Evolutionary conservation across 2,888 invertebrate genomes (phyloP).

Genomic region (Galerucella nymphaeae): DNA sequence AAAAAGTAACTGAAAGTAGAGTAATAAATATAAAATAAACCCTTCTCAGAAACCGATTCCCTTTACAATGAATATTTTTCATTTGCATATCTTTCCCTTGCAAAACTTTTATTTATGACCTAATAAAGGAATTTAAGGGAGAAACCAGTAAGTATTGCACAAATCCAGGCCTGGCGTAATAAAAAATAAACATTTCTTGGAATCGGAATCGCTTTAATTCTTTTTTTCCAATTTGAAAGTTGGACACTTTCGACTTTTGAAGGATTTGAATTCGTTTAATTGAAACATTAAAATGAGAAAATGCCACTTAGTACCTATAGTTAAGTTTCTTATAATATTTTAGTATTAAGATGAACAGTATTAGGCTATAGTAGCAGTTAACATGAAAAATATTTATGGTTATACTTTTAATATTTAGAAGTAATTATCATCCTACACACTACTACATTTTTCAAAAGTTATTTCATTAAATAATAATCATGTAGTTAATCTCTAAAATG

Average conservation of each 20-base stretch:
- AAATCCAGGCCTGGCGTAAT: slow-evolving; percentile 17
- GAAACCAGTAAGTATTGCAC: slow-evolving; percentile 30
- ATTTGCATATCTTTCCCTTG: slow-evolving; percentile 35
- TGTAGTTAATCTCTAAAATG: no score
- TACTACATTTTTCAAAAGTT: no score
- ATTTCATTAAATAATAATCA: no score
- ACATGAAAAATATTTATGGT: no score
- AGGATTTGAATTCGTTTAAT: no score
- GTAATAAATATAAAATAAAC: slow-evolving; percentile 31
- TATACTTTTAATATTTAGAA: no score
- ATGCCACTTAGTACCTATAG: no score
- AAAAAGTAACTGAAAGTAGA: slow-evolving; percentile 15
- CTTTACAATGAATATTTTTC: slow-evolving; percentile 36
- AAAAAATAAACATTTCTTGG: not conserved
- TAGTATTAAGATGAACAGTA: no score
- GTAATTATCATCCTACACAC: no score
- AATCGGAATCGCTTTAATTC: not conserved
- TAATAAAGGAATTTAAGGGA: slow-evolving; percentile 39
- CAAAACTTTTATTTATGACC: slow-evolving; percentile 39
- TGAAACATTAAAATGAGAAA: no score
- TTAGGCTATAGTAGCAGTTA: no score
- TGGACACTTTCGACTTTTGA: not conserved
- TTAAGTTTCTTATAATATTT: no score
- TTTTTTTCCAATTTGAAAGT: not conserved
- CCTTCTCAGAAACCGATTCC: slow-evolving; percentile 33